These are phyloP conservation scores for Conus betulinus DNA, from an alignment of 1,140 invertebrate species.

Conservation along the genomic window DNA sequence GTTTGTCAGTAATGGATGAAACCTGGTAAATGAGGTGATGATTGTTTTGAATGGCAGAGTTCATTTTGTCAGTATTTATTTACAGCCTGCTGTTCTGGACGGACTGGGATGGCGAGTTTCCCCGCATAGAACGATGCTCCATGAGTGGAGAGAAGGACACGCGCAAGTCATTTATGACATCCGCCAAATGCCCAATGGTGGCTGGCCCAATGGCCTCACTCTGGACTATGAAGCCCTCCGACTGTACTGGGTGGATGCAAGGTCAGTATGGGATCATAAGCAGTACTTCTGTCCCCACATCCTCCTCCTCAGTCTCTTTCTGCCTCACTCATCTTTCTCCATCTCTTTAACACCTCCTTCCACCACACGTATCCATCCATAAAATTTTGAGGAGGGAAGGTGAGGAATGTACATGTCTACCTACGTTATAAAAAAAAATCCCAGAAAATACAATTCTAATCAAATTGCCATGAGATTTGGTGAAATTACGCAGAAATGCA, in stretches of 20 bases:
- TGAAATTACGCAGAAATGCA: no score
- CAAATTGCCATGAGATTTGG: no score
- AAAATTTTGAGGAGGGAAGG: neutral
- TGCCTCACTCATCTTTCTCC: neutral
- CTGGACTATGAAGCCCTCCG: slow-evolving; percentile 80
- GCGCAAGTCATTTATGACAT: slow-evolving; percentile 74
- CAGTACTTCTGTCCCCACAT: slow-evolving; percentile 70
- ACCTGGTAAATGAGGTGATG: no score
- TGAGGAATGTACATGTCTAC: neutral
- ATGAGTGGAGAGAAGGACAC: slow-evolving; percentile 81
- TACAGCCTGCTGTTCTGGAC: slow-evolving; percentile 88
- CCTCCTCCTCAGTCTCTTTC: no score
- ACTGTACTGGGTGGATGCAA: slow-evolving; percentile 85
- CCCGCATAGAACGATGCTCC: slow-evolving; percentile 78
- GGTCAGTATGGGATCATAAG: slow-evolving; percentile 66
- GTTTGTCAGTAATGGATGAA: no score
- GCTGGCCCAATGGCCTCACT: slow-evolving; percentile 84
- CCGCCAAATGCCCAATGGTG: slow-evolving; percentile 76
- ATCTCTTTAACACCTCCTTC: neutral
- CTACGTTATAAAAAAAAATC: neutral
- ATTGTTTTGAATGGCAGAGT: neutral
- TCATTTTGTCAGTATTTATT: neutral
- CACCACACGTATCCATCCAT: neutral
- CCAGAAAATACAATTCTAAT: no score
- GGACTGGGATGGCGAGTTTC: slow-evolving; percentile 86